Conservation (phyloP, 2,797 vertebrate species). For the Zenarchopterus dispar region DNA sequence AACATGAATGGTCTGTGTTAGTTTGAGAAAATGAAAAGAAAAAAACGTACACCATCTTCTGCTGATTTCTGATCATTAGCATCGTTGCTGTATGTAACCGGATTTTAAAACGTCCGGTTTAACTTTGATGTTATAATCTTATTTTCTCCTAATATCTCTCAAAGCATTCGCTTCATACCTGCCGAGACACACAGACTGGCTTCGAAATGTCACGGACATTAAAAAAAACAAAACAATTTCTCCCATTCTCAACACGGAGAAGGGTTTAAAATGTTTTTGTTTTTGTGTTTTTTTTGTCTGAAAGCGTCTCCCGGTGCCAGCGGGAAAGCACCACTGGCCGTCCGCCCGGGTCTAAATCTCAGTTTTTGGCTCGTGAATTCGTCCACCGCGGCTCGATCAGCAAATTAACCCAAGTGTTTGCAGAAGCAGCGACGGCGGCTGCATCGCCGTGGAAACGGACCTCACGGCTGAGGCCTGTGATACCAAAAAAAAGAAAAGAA, state of each 20-base stretch:
- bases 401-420: conserved; percentile 12
- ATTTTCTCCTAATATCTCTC: no score
- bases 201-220: conserved; percentile 13
- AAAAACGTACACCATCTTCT: no score
- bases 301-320: conserved; percentile 19
- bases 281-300: no score
- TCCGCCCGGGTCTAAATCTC: conserved; percentile 23
- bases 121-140: no score
- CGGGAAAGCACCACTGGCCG: conserved; percentile 17
- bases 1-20: no score
- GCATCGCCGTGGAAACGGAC: conserved; percentile 4
- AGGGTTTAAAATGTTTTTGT: conserved; percentile 11
- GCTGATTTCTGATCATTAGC: not conserved
- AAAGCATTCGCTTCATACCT: not conserved
- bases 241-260: conserved; percentile 7
- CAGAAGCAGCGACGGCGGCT: conserved; percentile 7
- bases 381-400: conserved; percentile 20
- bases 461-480: not conserved
- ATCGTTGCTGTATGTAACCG: not conserved
- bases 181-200: not conserved
- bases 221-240: not conserved
- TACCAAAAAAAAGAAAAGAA: conserved; percentile 23
- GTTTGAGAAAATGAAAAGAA: no score
- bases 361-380: conserved; percentile 13
- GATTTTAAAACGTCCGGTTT: no score